These are phyloP conservation scores for Megaceryle torquata DNA, from an alignment of 2,113 vertebrate species.

Conservation along the genomic window DNA sequence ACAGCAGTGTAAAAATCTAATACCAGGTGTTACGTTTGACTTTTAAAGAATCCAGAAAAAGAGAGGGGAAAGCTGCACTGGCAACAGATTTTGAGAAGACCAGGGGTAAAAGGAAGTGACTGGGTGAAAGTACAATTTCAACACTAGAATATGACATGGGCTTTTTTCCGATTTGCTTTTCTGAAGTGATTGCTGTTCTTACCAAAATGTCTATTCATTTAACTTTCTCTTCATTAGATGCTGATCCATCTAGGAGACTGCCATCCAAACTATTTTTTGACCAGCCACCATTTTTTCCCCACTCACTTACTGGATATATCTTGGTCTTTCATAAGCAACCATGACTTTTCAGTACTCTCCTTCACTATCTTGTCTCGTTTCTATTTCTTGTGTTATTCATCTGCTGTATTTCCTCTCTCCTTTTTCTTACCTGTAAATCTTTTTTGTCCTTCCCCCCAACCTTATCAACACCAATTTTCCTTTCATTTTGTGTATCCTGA, in stretches of 20 bases:
- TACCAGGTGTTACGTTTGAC: not conserved
- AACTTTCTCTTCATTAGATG: not conserved
- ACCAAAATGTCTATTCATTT: not conserved
- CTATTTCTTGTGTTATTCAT: not conserved
- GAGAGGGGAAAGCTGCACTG: not conserved
- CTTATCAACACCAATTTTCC: not conserved
- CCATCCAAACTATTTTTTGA: not conserved
- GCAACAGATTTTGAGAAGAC: not conserved
- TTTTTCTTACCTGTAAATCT: not conserved
- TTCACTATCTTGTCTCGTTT: not conserved
- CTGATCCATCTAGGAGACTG: not conserved
- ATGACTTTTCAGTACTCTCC: not conserved
- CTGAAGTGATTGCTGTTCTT: not conserved
- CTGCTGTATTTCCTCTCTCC: not conserved
- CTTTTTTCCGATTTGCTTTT: not conserved
- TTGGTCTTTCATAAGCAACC: not conserved
- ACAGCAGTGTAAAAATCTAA: not conserved
- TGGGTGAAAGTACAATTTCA: not conserved
- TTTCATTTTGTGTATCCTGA: not conserved
- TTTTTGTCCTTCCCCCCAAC: not conserved
- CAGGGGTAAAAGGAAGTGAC: not conserved
- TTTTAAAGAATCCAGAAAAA: not conserved
- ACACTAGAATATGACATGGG: not conserved
- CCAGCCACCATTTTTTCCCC: not conserved
- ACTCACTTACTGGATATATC: not conserved